Conservation (phyloP, 2,888 invertebrate species). For the Drosophila algonquin region DNA sequence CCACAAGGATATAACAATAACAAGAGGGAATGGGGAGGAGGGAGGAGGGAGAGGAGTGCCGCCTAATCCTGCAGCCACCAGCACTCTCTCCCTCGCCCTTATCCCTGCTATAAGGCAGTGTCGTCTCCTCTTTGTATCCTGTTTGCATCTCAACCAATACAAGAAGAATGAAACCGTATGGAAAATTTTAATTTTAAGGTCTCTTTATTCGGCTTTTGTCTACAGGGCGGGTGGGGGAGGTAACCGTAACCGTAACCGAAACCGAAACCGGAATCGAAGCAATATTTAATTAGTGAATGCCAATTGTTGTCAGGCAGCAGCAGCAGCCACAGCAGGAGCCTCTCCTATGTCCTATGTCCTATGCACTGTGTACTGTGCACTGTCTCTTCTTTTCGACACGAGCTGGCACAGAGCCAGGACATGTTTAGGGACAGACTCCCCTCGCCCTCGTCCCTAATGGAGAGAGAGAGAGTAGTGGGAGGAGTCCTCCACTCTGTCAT, state of each 20-base stretch:
- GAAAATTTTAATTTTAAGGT: slow-evolving; percentile 10
- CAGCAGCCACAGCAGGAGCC: slow-evolving; percentile 14
- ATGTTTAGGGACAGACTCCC: slow-evolving; percentile 25
- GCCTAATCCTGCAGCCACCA: slow-evolving; percentile 1
- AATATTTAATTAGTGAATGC: slow-evolving; percentile 60
- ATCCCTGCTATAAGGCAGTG: neutral
- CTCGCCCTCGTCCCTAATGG: slow-evolving; percentile 10
- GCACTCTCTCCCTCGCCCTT: neutral
- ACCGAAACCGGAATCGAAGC: slow-evolving; percentile 17
- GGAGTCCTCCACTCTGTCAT: neutral
- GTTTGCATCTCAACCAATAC: slow-evolving; percentile 27
- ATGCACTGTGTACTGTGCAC: neutral
- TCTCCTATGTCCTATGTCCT: no score
- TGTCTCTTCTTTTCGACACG: slow-evolving; percentile 1
- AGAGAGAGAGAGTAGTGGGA: neutral
- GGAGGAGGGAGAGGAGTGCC: neutral
- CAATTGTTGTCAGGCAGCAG: slow-evolving; percentile 48
- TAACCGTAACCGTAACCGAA: slow-evolving; percentile 1
- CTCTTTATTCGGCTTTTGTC: neutral
- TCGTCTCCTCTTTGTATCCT: slow-evolving; percentile 36
- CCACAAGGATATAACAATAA: slow-evolving; percentile 44
- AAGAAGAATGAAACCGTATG: slow-evolving; percentile 3
- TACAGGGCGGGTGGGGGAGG: neutral
- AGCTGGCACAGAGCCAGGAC: slow-evolving; percentile 42
- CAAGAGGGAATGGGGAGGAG: neutral